Percentiles rank a stretch among this genome's conserved stretches.
These are phyloP conservation scores for Pseudoips prasinana DNA, from an alignment of 2,888 invertebrate genomes.

Conservation along the genomic window DNA sequence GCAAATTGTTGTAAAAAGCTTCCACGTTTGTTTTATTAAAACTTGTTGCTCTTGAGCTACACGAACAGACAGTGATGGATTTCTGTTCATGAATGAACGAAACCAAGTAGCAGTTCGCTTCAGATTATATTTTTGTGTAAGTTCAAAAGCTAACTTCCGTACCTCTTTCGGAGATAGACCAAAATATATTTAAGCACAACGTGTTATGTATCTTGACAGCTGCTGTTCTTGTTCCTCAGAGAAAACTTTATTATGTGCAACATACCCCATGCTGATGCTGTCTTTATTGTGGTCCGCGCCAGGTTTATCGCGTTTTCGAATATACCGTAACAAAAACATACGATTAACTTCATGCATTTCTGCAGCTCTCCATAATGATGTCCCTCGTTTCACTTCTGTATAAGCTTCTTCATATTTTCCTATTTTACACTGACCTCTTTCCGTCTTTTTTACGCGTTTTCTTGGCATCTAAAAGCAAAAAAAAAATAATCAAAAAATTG, in stretches of 20 bases:
- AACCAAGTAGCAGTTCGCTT: constrained; percentile 6
- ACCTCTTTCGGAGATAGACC: constrained; percentile 10
- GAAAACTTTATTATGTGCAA: constrained; percentile 10
- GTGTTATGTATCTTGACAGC: constrained; percentile 8
- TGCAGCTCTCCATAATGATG: not conserved
- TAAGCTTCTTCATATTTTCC: not conserved
- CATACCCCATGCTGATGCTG: constrained; percentile 7
- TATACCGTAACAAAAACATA: constrained; percentile 2
- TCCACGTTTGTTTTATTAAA: no score
- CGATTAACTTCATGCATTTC: not conserved
- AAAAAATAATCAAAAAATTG: no score
- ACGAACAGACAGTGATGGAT: constrained; percentile 23
- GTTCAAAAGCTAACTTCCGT: constrained; percentile 6
- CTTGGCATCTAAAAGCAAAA: not conserved
- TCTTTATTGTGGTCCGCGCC: not conserved
- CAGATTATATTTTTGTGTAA: constrained; percentile 7
- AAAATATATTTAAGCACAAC: constrained; percentile 12
- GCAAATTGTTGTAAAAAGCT: no score
- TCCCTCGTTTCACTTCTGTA: not conserved
- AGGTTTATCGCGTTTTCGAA: constrained; percentile 6
- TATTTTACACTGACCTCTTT: constrained; percentile 5
- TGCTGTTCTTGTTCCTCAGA: constrained; percentile 3
- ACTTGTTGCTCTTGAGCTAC: constrained; percentile 25
- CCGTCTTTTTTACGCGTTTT: not conserved
- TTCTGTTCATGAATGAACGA: constrained; percentile 6